Evolutionary conservation across 2,113 vertebrate species (phyloP), one percentile per base, ranked within the genome.

Genomic region (Cynopterus brachyotis): DNA sequence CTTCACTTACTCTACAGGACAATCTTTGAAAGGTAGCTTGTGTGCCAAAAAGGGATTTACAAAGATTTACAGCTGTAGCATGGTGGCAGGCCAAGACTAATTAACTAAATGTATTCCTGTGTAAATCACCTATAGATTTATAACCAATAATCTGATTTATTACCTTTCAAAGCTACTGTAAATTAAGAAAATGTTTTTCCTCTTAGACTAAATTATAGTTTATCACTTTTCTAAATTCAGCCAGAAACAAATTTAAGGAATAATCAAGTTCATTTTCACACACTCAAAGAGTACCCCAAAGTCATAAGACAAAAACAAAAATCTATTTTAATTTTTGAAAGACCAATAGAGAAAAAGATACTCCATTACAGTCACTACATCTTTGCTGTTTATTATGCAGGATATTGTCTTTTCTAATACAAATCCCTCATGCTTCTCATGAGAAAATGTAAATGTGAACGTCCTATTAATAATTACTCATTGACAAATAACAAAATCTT

Each of bases 41-140:
- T 47, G 73, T 90, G 75, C 91, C 84, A 93, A 91, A 90, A 75
- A 70, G 84, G 53, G 47, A 90, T 72, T 80, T 91, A 73, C 8
- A 83, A 40, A 96, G 50, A 50, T 50, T 50, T 50, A 50, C 50
- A 50, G 64, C 35, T 93, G 28, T 9, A 78, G 53, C 45, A 95
- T 42, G 81, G 30, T 50, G 64, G 80, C 32, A 60, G 35, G 16
- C 69, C 35, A 89, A 66, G n/a, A 62, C 55, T 87, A 92, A 92
- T 83, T 79, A 96, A 72, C 47, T 84, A 88, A 95, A 80, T 55
- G 50, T 81, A 87, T 64, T 76, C 28, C 47, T 60, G 13, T 59
- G 30, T 60, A 86, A 89, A 86, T 72, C 70, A 90, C 32, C 69
- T 93, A 66, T n/a, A 91, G 22, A 70, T 16, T 96, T 79, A 76